Conservation (phyloP, 2,797 vertebrate genomes). For the Loriculus beryllinus region DNA sequence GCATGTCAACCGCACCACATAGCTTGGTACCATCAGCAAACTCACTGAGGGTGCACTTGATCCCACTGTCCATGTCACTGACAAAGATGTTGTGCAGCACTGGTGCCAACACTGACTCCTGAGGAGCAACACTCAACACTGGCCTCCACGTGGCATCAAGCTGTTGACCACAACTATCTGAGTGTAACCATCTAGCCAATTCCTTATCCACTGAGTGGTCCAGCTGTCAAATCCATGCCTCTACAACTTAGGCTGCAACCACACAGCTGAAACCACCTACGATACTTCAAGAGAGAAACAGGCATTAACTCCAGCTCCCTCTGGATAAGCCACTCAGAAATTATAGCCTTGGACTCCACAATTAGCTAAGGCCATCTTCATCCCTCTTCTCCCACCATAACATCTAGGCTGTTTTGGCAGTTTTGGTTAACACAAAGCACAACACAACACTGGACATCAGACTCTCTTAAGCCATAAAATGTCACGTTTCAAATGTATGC, state of each 20-base stretch:
- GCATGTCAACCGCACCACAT: not conserved
- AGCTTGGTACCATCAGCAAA: not conserved
- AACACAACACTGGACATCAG: not conserved
- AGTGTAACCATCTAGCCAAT: not conserved
- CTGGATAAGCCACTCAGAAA: not conserved
- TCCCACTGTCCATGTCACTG: not conserved
- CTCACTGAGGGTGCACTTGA: not conserved
- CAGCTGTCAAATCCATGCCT: not conserved
- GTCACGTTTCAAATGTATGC: not conserved
- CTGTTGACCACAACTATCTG: not conserved
- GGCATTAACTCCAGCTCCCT: not conserved
- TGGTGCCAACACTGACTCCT: not conserved
- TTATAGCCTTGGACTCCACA: not conserved
- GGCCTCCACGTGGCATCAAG: not conserved
- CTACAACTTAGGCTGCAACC: not conserved
- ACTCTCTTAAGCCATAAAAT: not conserved
- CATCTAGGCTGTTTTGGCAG: not conserved
- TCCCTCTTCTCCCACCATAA: not conserved
- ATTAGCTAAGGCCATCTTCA: not conserved
- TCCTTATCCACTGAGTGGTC: not conserved
- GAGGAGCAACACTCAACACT: not conserved
- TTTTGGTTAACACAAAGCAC: not conserved
- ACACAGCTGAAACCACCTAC: not conserved
- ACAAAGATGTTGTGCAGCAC: not conserved
- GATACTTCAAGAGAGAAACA: not conserved